These are phyloP conservation scores for Gallinago nigripennis DNA, from an alignment of 2,797 vertebrate species.

Conservation along the genomic window DNA sequence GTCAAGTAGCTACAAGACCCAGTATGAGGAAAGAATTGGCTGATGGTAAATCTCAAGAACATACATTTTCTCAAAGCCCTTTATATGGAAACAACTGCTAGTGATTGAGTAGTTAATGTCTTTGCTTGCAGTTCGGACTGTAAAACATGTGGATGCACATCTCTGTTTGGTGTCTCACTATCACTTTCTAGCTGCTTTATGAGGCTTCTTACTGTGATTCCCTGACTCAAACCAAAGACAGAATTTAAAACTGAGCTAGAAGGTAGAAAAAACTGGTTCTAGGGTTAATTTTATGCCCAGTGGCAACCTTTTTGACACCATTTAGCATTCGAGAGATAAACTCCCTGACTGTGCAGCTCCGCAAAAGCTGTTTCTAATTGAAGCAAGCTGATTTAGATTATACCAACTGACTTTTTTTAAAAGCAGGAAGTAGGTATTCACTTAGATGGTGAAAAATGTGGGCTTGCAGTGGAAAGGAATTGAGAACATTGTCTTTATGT, in stretches of 20 bases:
- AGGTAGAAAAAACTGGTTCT: background rate
- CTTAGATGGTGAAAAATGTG: background rate
- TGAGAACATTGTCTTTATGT: background rate
- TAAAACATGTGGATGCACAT: background rate
- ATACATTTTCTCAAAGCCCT: background rate
- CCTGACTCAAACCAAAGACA: background rate
- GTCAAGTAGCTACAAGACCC: background rate
- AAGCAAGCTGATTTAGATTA: conserved; percentile 25
- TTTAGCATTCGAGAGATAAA: background rate
- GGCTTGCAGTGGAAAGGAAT: background rate
- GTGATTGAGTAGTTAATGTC: background rate
- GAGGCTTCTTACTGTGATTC: background rate
- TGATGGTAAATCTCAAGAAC: background rate
- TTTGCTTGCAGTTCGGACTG: background rate
- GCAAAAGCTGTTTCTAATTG: background rate
- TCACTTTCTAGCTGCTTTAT: background rate
- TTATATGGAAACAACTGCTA: background rate
- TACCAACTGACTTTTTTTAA: background rate
- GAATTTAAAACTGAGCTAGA: conserved; percentile 1
- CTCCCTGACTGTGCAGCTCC: background rate
- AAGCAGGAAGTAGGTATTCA: background rate
- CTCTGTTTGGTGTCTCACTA: background rate
- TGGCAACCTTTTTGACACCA: background rate
- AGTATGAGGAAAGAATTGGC: background rate
- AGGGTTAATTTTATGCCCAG: background rate